A percentile compares a stretch with the other conserved stretches of the same genome.
phyloP scores from a whole-genome alignment of 2,888 invertebrate genomes.

The Neuroscelio doddi region DNA sequence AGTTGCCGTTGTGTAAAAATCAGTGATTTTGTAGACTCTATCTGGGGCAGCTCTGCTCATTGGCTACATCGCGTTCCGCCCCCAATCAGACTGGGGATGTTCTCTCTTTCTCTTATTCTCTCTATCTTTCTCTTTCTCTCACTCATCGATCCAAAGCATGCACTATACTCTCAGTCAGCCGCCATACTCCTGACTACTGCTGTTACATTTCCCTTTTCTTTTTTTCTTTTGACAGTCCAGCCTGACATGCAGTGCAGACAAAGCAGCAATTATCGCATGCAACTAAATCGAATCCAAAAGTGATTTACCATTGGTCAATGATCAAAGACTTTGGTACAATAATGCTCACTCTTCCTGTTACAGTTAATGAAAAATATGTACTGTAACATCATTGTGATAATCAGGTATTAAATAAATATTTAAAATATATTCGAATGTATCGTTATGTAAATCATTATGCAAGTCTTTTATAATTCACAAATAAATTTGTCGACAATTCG shows the following conservation, averaged over 20 bases:
- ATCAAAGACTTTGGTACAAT: constrained; percentile 20
- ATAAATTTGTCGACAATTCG: no score
- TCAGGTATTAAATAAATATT: no score
- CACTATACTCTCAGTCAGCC: constrained; percentile 39
- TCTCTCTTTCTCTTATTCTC: constrained; percentile 38
- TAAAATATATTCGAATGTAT: no score
- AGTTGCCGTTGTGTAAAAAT: constrained; percentile 63
- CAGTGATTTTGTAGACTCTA: constrained; percentile 69
- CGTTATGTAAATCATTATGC: no score
- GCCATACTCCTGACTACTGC: constrained; percentile 38
- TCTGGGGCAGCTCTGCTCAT: constrained; percentile 67
- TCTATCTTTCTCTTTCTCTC: constrained; percentile 48
- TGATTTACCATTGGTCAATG: constrained; percentile 32
- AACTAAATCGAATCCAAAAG: constrained; percentile 31
- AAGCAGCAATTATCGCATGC: constrained; percentile 21
- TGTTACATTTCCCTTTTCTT: constrained; percentile 27
- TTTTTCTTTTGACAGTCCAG: constrained; percentile 41
- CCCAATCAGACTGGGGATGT: constrained; percentile 65
- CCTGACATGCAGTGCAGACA: constrained; percentile 28
- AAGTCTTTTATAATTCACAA: no score
- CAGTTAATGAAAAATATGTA: no score
- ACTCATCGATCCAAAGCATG: constrained; percentile 47
- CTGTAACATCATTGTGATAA: no score
- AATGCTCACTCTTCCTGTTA: not conserved
- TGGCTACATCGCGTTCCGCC: constrained; percentile 67